Evolutionary conservation across 1,140 invertebrate genomes (phyloP), one percentile per base, ranked within the genome.

Genomic region (Papilio dardanus): DNA sequence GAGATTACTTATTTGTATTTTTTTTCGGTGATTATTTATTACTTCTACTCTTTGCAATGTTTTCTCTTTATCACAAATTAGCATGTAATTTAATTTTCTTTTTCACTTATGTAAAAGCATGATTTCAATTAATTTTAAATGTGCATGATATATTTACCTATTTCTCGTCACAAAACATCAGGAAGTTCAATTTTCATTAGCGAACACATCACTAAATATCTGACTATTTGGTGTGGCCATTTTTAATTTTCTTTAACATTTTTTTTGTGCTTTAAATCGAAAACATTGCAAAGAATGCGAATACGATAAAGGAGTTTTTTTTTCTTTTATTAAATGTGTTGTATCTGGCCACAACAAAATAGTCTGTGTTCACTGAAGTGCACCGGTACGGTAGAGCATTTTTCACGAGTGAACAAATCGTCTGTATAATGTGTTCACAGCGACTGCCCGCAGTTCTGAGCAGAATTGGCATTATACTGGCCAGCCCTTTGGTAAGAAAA

Each of bases 381-480:
- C 91, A 86, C 82, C 81, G 84, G 85, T 85, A 88, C 80, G 84
- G 84, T 85, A 88, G 87, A 84, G 83, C 89, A 93, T 90, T 86
- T 83, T 84, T 86, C 92, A 92, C 92, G 86, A 92, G 91, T 92
- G 90, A 93, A 93, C 86, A 88, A 91, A 86, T 79, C 90, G 85
- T 93, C 86, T 93, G 92, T 95, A 94, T 95, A 93, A 92, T 94
- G 91, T 94, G 93, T 95, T 97, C 97, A 93, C 96, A 97, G 97
- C 96, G 97, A 94, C 96, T 97, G 94, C 97, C 97, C 95, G 97
- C 96, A 95, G 97, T 97, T 94, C 96, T 97, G 95, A 97, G 96
- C 96, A 96, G 97, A 96, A 97, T 97, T 96, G 97, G 97, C 96
- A 96, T 97, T 95, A 97, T 97, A 95, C 96, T 97, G 96, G 96